Percentiles rank a stretch among this genome's conserved stretches.
Evolutionary conservation across 1,140 invertebrate species (phyloP).

Genomic region (Drosophila grimshawi): DNA sequence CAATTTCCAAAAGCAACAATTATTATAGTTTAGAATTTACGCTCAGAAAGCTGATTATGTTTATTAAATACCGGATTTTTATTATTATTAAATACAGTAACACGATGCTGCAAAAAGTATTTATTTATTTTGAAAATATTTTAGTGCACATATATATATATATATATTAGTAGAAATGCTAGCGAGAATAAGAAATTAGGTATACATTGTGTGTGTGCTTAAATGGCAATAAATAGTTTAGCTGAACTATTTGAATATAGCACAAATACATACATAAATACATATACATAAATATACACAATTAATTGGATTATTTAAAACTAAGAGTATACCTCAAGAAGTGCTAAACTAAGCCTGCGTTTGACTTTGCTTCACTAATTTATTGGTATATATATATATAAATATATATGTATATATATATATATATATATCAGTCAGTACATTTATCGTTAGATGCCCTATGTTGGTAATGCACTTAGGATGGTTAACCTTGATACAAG

Average conservation of each 20-base stretch:
- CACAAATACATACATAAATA: conserved; percentile 56
- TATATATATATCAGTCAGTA: conserved; percentile 56
- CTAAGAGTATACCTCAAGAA: conserved; percentile 7
- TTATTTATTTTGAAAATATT: conserved; percentile 6
- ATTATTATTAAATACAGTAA: neutral
- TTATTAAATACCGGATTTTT: too few relatives aligned
- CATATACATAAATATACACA: conserved; percentile 43
- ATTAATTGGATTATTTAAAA: conserved; percentile 16
- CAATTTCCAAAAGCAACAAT: neutral
- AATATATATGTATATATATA: conserved; percentile 39
- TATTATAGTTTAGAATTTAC: neutral
- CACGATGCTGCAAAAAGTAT: neutral
- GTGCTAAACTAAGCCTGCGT: conserved; percentile 10
- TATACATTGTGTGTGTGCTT: conserved; percentile 70
- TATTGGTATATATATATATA: conserved; percentile 37
- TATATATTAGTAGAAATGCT: conserved; percentile 15
- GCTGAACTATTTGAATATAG: conserved; percentile 73
- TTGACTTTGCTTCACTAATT: conserved; percentile 9
- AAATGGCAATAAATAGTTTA: conserved; percentile 74
- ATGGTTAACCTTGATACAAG: conserved; percentile 83
- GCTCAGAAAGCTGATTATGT: too few relatives aligned
- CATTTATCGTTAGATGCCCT: conserved; percentile 29
- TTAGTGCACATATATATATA: neutral
- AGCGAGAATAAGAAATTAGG: conserved; percentile 41
- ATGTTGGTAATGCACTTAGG: conserved; percentile 59